Conservation (phyloP, 2,113 vertebrate species). For the Scortum barcoo region DNA sequence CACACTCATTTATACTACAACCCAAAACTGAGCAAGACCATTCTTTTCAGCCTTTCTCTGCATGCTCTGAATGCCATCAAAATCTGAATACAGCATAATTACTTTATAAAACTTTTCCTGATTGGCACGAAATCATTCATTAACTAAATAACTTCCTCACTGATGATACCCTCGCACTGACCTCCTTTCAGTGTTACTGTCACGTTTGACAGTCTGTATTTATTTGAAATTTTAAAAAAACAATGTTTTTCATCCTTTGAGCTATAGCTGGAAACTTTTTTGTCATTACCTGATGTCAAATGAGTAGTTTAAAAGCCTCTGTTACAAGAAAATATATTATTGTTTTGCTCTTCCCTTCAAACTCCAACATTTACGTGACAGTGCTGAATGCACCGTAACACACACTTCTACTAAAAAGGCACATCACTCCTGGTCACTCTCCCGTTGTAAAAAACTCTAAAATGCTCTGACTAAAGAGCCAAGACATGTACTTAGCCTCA, state of each 20-base stretch:
- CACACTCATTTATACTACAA: neutral
- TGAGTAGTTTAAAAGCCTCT: neutral
- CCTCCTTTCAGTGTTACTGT: neutral
- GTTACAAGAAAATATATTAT: neutral
- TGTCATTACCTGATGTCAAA: neutral
- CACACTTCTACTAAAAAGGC: neutral
- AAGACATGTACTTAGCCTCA: conserved; percentile 32
- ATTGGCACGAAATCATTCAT: neutral
- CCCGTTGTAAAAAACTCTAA: neutral
- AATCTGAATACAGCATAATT: neutral
- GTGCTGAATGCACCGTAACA: neutral
- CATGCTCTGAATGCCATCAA: neutral
- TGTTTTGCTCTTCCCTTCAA: neutral
- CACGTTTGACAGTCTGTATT: neutral
- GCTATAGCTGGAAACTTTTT: neutral
- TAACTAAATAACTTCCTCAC: neutral
- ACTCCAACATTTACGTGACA: neutral
- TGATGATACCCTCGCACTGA: neutral
- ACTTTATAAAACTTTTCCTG: neutral
- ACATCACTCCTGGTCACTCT: neutral
- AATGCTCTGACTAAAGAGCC: conserved; percentile 7
- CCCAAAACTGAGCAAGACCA: neutral
- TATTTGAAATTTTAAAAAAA: neutral
- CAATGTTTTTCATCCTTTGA: neutral
- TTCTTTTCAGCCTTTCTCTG: neutral